A percentile compares a stretch with the other conserved stretches of the same genome.
phyloP scores from a whole-genome alignment of 2,113 vertebrate species.

The Condylura cristata region DNA sequence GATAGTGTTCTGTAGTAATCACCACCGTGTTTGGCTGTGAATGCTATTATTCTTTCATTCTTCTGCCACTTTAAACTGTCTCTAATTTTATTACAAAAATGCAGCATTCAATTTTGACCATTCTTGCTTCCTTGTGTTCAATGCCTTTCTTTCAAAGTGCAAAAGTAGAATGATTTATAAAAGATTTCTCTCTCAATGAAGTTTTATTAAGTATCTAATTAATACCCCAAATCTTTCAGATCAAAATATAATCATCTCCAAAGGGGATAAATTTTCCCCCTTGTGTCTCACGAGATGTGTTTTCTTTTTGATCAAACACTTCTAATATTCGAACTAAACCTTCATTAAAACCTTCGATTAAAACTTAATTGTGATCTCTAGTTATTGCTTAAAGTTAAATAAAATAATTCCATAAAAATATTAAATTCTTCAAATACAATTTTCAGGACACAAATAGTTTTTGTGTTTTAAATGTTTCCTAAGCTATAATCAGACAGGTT shows the following conservation, averaged over 20 bases:
- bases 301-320: slow-evolving; percentile 80
- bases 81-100: slow-evolving; percentile 84
- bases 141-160: slow-evolving; percentile 85
- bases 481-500: slow-evolving; percentile 44
- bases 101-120: slow-evolving; percentile 84
- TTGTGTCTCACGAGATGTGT: slow-evolving; percentile 67
- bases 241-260: slow-evolving; percentile 78
- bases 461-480: slow-evolving; percentile 69
- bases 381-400: slow-evolving; percentile 91
- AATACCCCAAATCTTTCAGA: slow-evolving; percentile 73
- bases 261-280: slow-evolving; percentile 77
- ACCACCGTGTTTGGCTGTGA: slow-evolving; percentile 72
- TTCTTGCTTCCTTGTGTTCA: slow-evolving; percentile 77
- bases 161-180: slow-evolving; percentile 83
- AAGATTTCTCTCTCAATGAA: slow-evolving; percentile 81
- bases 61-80: slow-evolving; percentile 75
- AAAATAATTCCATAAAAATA: slow-evolving; percentile 86
- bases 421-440: slow-evolving; percentile 85
- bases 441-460: slow-evolving; percentile 79
- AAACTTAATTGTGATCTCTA: slow-evolving; percentile 82
- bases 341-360: slow-evolving; percentile 82
- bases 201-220: slow-evolving; percentile 78
- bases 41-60: slow-evolving; percentile 75
- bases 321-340: slow-evolving; percentile 78
- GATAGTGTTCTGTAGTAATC: slow-evolving; percentile 57